Evolutionary conservation across 2,888 invertebrate genomes (phyloP), one percentile per base, ranked within the genome.

Genomic region (Heteropelma amictum): DNA sequence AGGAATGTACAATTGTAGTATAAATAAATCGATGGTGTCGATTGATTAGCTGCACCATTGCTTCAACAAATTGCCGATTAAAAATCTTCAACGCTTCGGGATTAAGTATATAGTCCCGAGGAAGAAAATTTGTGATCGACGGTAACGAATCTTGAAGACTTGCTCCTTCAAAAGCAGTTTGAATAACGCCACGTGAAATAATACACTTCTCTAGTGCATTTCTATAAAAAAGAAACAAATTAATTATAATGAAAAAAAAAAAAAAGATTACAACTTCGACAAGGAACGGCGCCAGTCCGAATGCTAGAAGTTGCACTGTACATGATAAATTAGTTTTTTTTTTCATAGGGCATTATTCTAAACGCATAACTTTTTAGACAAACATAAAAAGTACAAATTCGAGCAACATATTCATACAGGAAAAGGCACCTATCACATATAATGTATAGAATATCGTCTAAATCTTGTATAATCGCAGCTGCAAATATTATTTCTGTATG

Each of bases 401-500:
- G 77, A 81, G 77, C 77, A 80, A 64, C 72, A 75, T 78, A 77
- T 80, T 80, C 77, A 80, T 84, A 72, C 80, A 85, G 80, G 81
- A 51, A 63, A 86, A 87, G 87, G 87, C 86, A 87, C 88, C 87
- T 87, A 87, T 84, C 77, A 81, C 69, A 73, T n/a, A n/a, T 7
- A 35, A 35, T 42, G 77, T 77, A 77, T 82, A 78, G 73, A 80
- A 79, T 83, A 82, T 60, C 80, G 82, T 81, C 81, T 83, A 86
- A 80, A 82, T 75, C 77, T 79, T 76, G 71, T 78, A 79, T 79
- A 79, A 64, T 54, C 30, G 54, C 38, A 35, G 53, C 63, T 73
- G 47, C 47, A 69, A 68, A 51, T 33, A 8, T 45, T n/a, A n/a
- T 45, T 75, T 72, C 14, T 17, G 12, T 26, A 14, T 49, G 5